Evolutionary conservation across 2,113 vertebrate genomes (phyloP), one percentile per base, ranked within the genome.

Genomic region (Hypanus sabinus): DNA sequence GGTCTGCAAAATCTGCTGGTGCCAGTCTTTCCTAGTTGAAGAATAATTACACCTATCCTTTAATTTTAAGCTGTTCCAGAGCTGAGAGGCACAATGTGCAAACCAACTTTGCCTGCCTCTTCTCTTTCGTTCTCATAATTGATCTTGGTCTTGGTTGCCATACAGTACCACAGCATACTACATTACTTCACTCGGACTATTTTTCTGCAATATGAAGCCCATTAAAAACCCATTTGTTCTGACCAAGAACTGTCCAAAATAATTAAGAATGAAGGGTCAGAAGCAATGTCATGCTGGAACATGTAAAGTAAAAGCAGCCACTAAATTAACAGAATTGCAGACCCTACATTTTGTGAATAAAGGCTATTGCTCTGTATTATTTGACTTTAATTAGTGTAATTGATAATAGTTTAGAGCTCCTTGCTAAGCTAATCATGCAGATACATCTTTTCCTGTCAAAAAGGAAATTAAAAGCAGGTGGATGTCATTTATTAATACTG

Each of bases 321-420:
- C 57, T n/a, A 94, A 95, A 94, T 85, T 94, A 65, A 94, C 55
- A 94, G 94, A 57, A 94, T 0, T 81, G 80, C 94, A 95, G 77
- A 94, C 95, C 95, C 94, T 95, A 93, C 5, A n/a, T 95, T 94
- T 94, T 11, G 20, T 94, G 92, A 96, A 92, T n/a, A 96, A 95
- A 96, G 95, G 94, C 94, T 55, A 55, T 70, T 95, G 94, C 10
- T 95, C 94, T 96, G 96, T 96, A 96, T 94, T 94, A 94, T 93
- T 96, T 94, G 94, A 83, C 94, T 94, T 94, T 97, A 96, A 96
- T 96, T 97, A 97, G 96, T 94, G 73, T 96, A 97, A 97, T 95
- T 97, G 95, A 97, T 97, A 96, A 95, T 55, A 95, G 95, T 96
- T 96, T 95, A 95, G 95, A 95, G 94, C 94, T 96, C 95, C 94